Percentiles rank a stretch among this genome's conserved stretches.
Conservation (phyloP, 2,797 vertebrate genomes). For the Sebastes oblongus region DNA sequence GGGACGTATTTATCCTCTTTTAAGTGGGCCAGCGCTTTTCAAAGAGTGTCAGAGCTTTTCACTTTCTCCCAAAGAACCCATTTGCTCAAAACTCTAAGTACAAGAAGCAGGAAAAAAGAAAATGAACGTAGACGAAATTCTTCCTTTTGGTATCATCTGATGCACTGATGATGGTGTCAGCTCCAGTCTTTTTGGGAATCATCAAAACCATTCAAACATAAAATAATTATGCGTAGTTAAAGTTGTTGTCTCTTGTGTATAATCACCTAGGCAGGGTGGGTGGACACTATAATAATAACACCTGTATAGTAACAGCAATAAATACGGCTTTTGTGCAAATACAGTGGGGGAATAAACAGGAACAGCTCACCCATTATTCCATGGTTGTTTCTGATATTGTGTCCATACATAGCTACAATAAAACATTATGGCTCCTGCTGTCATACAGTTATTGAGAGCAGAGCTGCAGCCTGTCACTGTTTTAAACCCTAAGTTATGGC, state of each 20-base stretch:
- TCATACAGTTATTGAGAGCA: conserved; percentile 4
- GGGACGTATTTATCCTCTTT: conserved; percentile 30
- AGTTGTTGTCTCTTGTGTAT: background rate
- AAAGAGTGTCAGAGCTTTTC: conserved; percentile 8
- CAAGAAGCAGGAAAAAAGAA: background rate
- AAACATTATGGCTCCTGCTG: conserved; percentile 17
- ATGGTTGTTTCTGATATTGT: background rate
- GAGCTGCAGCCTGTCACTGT: conserved; percentile 5
- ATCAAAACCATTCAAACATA: background rate
- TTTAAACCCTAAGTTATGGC: conserved; percentile 1
- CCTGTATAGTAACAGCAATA: background rate
- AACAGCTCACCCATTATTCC: background rate
- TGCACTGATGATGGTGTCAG: background rate
- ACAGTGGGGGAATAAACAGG: background rate
- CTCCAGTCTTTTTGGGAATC: background rate
- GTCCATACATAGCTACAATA: background rate
- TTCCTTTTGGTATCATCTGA: background rate
- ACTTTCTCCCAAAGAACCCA: background rate
- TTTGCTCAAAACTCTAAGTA: conserved; percentile 6
- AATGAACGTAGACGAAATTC: background rate
- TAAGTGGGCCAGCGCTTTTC: conserved; percentile 17
- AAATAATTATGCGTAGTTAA: background rate
- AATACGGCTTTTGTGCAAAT: background rate
- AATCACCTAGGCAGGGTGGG: background rate
- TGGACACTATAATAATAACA: background rate